Base-by-base conservation (phyloP, 2,797 vertebrate species). In the Pogoniulus pusillus region DNA sequence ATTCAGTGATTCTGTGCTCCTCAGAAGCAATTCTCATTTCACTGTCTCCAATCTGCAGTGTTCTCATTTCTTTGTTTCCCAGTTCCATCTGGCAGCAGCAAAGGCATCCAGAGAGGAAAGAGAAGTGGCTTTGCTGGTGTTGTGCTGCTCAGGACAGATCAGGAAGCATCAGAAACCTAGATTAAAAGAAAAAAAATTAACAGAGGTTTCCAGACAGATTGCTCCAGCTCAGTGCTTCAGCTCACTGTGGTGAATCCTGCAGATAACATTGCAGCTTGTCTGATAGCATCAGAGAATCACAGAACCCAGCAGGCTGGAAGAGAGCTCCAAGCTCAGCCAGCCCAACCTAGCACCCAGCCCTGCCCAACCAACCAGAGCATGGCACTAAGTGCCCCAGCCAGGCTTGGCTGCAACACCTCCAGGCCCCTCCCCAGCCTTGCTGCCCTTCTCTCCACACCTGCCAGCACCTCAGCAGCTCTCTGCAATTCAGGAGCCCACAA, bases 161-260 rank as follows among this genome's bases (percentile, higher is more conserved):
- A 88, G 75, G 69, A 93, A 87, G 81, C 66, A 82, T 62, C 65
- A 88, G 47, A 93, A 90, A 72, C 87, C 69, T 82, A 82, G 87
- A 88, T 74, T 7, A 41, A 15, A 41, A 41, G 34, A 34, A 41
- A 69, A 32, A 78, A 77, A 93, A 89, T 23, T 41, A 2, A 83
- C 49, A 84, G 43, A 87, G 37, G 84, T 90, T 92, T 89, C 15
- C 59, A 92, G 63, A 78, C 47, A 90, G 55, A 89, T 89, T 93
- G 75, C 59, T 87, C 30, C 72, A 78, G 35, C 43, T 78, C 1
- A 0, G 63, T 63, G 72, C 75, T 95, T 85, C 86, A 80, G 55
- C 85, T 81, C 23, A 64, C 8, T 59, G 51, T 78, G 54, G 47
- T 72, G 83, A 90, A 86, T 59, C 63, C 5, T 65, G 87, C 64